Conservation (phyloP, 2,113 vertebrate genomes). For the Pterophyllum scalare region DNA sequence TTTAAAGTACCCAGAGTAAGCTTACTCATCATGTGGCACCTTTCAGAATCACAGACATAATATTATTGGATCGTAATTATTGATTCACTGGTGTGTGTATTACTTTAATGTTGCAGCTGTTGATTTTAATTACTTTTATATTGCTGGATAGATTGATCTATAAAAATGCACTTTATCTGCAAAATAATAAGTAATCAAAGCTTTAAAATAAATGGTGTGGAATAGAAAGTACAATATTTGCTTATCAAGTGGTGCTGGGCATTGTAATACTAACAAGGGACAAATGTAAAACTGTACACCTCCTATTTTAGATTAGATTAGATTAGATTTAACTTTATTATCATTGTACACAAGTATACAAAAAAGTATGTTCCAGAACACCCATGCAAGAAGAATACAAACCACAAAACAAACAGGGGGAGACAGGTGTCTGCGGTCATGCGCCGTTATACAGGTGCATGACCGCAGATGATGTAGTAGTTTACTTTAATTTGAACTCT, state of each 20-base stretch:
- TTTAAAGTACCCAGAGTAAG: not conserved
- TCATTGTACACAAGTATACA: too few relatives aligned
- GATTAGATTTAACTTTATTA: too few relatives aligned
- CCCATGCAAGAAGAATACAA: too few relatives aligned
- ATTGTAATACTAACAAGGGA: not conserved
- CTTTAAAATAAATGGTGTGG: not conserved
- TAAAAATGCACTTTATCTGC: too few relatives aligned
- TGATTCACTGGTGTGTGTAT: not conserved
- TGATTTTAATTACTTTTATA: not conserved
- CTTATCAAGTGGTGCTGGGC: not conserved
- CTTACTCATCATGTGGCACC: not conserved
- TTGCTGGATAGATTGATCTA: too few relatives aligned
- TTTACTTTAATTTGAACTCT: not conserved
- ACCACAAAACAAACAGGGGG: too few relatives aligned
- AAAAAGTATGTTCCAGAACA: too few relatives aligned
- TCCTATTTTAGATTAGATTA: too few relatives aligned
- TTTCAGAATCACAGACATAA: not conserved
- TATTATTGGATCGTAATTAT: not conserved
- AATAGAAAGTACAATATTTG: not conserved
- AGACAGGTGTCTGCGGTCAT: too few relatives aligned
- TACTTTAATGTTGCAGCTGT: not conserved
- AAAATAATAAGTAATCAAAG: not conserved
- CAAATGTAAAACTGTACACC: too few relatives aligned
- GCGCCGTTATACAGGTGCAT: too few relatives aligned
- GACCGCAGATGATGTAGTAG: too few relatives aligned